Conservation (phyloP, 2,888 invertebrate species). For the Protophormia terraenovae region DNA sequence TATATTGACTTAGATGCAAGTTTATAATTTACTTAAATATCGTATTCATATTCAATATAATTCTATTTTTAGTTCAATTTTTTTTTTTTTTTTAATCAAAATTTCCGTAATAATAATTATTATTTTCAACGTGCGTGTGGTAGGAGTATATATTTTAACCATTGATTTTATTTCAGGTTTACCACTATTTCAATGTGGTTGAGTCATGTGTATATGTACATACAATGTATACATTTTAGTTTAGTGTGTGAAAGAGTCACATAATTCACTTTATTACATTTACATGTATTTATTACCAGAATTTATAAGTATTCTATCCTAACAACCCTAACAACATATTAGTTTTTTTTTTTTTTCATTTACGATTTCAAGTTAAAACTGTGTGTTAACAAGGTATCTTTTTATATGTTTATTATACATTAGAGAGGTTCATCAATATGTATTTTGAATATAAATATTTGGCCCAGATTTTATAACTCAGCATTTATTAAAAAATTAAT, state of each 20-base stretch:
- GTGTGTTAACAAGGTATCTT: background rate
- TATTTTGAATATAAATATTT: too few species aligned
- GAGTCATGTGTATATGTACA: background rate
- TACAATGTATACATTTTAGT: too few species aligned
- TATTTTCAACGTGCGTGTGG: background rate
- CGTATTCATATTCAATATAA: too few species aligned
- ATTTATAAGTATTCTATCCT: background rate
- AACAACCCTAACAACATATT: background rate
- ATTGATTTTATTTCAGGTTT: background rate
- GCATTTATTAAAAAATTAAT: too few species aligned
- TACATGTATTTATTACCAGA: slow-evolving; percentile 1
- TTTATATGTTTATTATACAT: background rate
- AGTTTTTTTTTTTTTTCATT: background rate
- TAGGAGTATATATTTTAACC: background rate
- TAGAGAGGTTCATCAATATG: background rate
- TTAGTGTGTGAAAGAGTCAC: background rate
- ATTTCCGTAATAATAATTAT: background rate
- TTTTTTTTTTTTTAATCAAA: too few species aligned
- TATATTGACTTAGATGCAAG: too few species aligned
- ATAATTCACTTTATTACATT: slow-evolving; percentile 24
- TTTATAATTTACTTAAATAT: too few species aligned
- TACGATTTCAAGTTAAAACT: background rate
- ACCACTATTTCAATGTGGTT: background rate
- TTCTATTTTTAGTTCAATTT: background rate
- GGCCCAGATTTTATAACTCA: too few species aligned